A percentile compares a stretch with the other conserved stretches of the same genome.
phyloP scores from a whole-genome alignment of 2,888 invertebrate species.

The Pterobdella sp. region DNA sequence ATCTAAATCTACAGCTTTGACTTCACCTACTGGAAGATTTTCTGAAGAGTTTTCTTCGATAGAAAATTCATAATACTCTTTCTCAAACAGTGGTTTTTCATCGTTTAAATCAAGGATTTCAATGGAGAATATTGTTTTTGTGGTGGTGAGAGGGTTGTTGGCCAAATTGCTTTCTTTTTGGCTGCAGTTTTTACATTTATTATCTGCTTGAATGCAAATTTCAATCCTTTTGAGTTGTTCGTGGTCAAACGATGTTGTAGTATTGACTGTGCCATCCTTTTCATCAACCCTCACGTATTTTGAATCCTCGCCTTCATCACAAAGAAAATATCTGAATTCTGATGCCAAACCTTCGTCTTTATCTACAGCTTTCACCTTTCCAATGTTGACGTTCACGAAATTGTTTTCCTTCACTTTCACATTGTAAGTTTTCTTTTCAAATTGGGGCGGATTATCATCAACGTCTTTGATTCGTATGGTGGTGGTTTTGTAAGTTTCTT shows the following conservation, averaged over 20 bases:
- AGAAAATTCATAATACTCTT: constrained; percentile 59
- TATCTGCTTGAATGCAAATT: constrained; percentile 60
- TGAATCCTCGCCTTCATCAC: constrained; percentile 49
- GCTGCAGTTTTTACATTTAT: constrained; percentile 3
- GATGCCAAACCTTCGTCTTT: constrained; percentile 83
- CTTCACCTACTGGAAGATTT: not conserved
- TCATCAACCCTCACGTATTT: constrained; percentile 71
- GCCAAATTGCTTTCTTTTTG: constrained; percentile 27
- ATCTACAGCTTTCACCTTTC: constrained; percentile 83
- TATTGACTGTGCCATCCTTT: constrained; percentile 58
- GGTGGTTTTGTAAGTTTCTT: not conserved
- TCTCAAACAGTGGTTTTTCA: constrained; percentile 31
- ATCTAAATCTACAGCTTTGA: constrained; percentile 15
- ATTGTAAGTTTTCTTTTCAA: constrained; percentile 74
- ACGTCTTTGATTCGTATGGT: constrained; percentile 17
- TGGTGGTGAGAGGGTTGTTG: constrained; percentile 25
- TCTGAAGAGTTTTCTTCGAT: constrained; percentile 63
- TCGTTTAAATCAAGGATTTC: constrained; percentile 36
- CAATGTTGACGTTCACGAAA: constrained; percentile 78
- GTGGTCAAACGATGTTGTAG: constrained; percentile 75
- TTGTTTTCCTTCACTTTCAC: constrained; percentile 58
- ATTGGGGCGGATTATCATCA: constrained; percentile 59
- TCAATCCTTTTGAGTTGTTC: constrained; percentile 87
- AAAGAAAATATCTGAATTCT: constrained; percentile 64
- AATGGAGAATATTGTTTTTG: constrained; percentile 26